A percentile compares a stretch with the other conserved stretches of the same genome.
Evolutionary conservation across 2,888 invertebrate species (phyloP).

Genomic region (Drosophila niveifrons): DNA sequence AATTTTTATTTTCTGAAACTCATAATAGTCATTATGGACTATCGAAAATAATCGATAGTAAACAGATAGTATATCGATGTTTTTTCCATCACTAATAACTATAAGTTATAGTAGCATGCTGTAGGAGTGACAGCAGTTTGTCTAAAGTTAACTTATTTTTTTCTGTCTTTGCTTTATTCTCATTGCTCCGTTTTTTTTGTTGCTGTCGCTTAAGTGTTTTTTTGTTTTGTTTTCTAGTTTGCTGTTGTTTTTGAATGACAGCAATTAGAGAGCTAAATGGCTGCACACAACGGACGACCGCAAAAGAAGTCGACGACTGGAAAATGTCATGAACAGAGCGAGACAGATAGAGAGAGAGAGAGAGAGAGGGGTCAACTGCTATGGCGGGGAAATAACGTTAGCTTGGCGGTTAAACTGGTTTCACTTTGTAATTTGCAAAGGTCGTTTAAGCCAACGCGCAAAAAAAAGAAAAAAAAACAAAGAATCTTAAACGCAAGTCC

Average conservation of each 20-base stretch:
- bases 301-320: slow-evolving; percentile 56
- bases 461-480: background rate
- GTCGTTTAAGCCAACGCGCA: slow-evolving; percentile 43
- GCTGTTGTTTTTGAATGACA: slow-evolving; percentile 38
- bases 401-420: slow-evolving; percentile 37
- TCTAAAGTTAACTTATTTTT: background rate
- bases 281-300: slow-evolving; percentile 57
- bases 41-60: no score
- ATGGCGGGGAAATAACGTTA: slow-evolving; percentile 10
- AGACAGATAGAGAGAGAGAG: background rate
- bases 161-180: background rate
- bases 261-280: slow-evolving; percentile 61
- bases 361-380: slow-evolving; percentile 4
- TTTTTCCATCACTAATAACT: no score
- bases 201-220: background rate
- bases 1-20: no score
- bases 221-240: background rate
- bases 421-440: slow-evolving; percentile 53
- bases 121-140: no score
- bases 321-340: slow-evolving; percentile 37
- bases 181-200: background rate
- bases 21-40: no score
- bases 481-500: background rate
- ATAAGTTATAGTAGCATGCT: no score
- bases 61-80: no score